Evolutionary conservation across 2,888 invertebrate species (phyloP).

Genomic region (Frankliniella fusca): DNA sequence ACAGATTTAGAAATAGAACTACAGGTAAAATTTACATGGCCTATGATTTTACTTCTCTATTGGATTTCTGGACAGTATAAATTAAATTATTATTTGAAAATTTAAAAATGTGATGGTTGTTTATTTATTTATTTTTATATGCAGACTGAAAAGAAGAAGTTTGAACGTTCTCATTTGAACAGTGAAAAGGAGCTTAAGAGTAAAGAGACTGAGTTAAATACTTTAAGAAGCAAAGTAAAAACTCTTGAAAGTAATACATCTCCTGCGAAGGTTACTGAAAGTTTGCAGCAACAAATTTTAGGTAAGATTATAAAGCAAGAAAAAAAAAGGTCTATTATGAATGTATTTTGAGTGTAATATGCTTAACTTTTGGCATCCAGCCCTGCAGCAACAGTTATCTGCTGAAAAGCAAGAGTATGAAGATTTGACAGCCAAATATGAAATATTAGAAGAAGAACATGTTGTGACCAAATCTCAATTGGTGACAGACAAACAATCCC

Average conservation of each 20-base stretch:
- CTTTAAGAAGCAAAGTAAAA: constrained; percentile 60
- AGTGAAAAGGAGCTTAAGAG: constrained; percentile 72
- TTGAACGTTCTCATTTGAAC: constrained; percentile 62
- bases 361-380: constrained; percentile 46
- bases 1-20: constrained; percentile 59
- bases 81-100: background rate
- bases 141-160: constrained; percentile 61
- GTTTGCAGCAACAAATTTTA: constrained; percentile 10
- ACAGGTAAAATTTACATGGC: constrained; percentile 46
- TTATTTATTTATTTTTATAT: constrained; percentile 36
- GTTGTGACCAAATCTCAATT: constrained; percentile 76
- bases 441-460: constrained; percentile 77
- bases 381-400: constrained; percentile 62
- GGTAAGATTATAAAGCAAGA: background rate
- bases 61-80: background rate
- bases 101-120: background rate
- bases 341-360: background rate
- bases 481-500: constrained; percentile 74
- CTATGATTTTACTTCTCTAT: background rate
- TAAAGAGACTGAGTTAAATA: constrained; percentile 72
- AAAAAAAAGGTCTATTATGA: background rate
- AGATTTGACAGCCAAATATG: constrained; percentile 76
- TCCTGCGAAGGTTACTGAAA: background rate
- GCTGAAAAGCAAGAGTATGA: constrained; percentile 70
- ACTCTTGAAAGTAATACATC: constrained; percentile 28